A percentile compares a stretch with the other conserved stretches of the same genome.
Conservation (phyloP, 2,113 vertebrate genomes). For the Hylia prasina region DNA sequence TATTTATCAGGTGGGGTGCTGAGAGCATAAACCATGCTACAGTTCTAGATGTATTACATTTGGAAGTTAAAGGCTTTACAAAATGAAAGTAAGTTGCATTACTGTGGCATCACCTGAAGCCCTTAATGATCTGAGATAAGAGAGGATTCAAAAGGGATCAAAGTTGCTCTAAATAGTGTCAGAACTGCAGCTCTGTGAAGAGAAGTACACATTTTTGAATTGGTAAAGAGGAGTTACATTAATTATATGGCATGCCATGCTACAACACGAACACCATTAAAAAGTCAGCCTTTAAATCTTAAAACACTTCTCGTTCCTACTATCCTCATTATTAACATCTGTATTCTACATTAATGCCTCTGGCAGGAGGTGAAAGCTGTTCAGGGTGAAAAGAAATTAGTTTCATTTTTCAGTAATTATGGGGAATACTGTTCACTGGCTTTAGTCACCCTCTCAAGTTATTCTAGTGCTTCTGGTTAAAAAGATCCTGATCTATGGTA, state of each 20-base stretch:
- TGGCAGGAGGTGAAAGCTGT: constrained; percentile 56
- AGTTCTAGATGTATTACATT: neutral
- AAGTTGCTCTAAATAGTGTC: neutral
- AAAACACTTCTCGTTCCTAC: constrained; percentile 16
- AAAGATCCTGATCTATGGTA: constrained; percentile 49
- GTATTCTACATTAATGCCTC: constrained; percentile 42
- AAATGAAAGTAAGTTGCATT: neutral
- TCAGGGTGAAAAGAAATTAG: constrained; percentile 57
- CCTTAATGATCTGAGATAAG: neutral
- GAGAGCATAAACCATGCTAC: neutral
- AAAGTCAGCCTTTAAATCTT: constrained; percentile 43
- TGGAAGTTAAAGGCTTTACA: neutral
- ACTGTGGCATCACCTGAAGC: neutral
- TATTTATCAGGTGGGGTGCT: neutral
- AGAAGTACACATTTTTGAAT: neutral
- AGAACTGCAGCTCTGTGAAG: neutral
- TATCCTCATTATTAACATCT: constrained; percentile 49
- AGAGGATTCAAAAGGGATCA: neutral
- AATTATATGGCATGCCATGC: neutral
- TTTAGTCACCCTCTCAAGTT: constrained; percentile 45
- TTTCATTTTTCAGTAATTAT: constrained; percentile 62
- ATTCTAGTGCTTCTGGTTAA: constrained; percentile 50
- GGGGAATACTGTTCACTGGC: constrained; percentile 24
- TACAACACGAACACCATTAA: constrained; percentile 1
- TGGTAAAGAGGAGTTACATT: neutral